Percentiles rank a stretch among this genome's conserved stretches.
phyloP scores from a whole-genome alignment of 2,797 vertebrate species.

The Antrozous pallidus region DNA sequence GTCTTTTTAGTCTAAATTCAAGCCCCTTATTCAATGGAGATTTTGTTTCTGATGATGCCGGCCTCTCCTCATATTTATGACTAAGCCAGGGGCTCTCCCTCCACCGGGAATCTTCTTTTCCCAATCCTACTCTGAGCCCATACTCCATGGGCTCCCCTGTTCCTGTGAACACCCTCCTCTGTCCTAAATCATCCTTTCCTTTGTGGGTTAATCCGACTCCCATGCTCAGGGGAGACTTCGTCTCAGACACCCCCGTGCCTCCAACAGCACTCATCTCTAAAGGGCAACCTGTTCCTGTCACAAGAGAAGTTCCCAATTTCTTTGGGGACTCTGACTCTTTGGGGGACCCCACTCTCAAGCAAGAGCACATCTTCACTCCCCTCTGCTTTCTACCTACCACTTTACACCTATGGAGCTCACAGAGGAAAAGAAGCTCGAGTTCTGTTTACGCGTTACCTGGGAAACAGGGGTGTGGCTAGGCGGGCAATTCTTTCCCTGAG shows the following conservation, averaged over 20 bases:
- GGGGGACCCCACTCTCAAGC: not conserved
- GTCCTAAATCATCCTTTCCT: conserved; percentile 6
- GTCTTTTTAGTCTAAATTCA: not conserved
- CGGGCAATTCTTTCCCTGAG: rapidly evolving
- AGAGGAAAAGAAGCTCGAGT: rapidly evolving
- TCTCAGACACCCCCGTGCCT: not conserved
- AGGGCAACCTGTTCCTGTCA: not conserved
- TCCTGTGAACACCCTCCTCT: not conserved
- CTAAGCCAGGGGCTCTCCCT: not conserved
- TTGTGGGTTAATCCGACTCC: not conserved
- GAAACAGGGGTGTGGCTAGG: conserved; percentile 67
- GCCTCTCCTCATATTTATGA: not conserved
- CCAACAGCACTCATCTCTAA: not conserved
- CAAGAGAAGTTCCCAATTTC: not conserved
- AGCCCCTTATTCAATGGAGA: not conserved
- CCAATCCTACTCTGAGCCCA: not conserved
- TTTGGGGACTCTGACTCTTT: not conserved
- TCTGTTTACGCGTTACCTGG: conserved; percentile 71
- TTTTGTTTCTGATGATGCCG: not conserved
- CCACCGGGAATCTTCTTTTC: not conserved
- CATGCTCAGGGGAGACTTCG: not conserved
- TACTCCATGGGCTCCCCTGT: not conserved
- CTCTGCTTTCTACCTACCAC: not conserved
- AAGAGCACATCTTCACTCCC: not conserved
- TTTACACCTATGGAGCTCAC: not conserved